phyloP scores from a whole-genome alignment of 2,888 invertebrate genomes.

The Cryptus viduatorius region DNA sequence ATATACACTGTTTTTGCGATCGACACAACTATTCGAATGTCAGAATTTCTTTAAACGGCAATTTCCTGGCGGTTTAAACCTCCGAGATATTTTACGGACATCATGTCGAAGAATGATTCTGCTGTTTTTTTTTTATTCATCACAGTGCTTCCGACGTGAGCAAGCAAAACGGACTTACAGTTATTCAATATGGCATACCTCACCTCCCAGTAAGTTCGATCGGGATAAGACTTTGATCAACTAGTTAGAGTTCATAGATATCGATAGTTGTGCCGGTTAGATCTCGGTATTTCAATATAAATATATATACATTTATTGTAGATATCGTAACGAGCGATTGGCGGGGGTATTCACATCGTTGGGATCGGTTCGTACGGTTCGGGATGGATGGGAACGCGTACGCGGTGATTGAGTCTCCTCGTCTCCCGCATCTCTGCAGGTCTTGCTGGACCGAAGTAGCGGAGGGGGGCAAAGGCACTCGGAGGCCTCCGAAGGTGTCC shows the following conservation, averaged over 20 bases:
- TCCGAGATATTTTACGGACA: too few relatives aligned
- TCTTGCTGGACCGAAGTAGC: conserved; percentile 32
- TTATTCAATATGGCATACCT: neutral
- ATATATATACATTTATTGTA: neutral
- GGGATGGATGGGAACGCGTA: conserved; percentile 5
- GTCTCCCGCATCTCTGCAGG: too few relatives aligned
- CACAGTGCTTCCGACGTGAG: neutral
- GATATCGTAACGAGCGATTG: neutral
- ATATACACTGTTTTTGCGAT: too few relatives aligned
- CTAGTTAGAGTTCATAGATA: neutral
- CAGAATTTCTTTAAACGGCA: too few relatives aligned
- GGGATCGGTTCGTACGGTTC: conserved; percentile 1
- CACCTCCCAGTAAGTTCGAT: neutral
- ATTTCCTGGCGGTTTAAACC: too few relatives aligned
- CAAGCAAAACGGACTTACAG: neutral
- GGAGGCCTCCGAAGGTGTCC: conserved; percentile 57
- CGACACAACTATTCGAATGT: too few relatives aligned
- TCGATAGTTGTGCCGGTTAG: conserved; percentile 9
- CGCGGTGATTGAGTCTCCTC: conserved; percentile 51
- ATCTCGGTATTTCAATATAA: neutral
- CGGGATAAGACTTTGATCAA: conserved; percentile 5
- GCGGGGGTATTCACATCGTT: neutral
- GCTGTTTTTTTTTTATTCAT: neutral
- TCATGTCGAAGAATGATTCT: neutral
- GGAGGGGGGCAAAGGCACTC: conserved; percentile 48